phyloP scores from a whole-genome alignment of 2,888 invertebrate species.

The Thumatha senex region DNA sequence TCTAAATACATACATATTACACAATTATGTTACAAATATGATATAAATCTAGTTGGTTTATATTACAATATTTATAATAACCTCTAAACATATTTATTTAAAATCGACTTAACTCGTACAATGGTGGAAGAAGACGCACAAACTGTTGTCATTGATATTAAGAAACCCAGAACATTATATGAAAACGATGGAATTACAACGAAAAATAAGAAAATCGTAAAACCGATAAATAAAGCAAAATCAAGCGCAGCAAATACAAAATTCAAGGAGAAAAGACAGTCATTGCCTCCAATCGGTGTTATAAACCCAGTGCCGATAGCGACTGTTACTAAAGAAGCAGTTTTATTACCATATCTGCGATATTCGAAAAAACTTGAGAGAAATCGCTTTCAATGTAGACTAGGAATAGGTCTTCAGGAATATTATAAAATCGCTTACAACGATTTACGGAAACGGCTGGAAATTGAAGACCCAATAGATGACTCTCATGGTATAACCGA shows the following conservation, averaged over 20 bases:
- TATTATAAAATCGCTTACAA: constrained; percentile 56
- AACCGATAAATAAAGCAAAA: not conserved
- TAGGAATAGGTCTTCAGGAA: constrained; percentile 44
- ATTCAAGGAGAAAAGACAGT: constrained; percentile 19
- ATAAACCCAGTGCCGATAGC: constrained; percentile 41
- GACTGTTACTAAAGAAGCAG: constrained; percentile 46
- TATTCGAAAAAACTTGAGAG: constrained; percentile 52
- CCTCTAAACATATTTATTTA: constrained; percentile 3
- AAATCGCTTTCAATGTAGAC: constrained; percentile 41
- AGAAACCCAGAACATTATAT: constrained; percentile 36
- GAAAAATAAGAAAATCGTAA: constrained; percentile 16
- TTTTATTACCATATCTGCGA: constrained; percentile 53
- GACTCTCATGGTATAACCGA: constrained; percentile 53
- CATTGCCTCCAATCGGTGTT: constrained; percentile 36
- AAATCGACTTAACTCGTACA: not conserved
- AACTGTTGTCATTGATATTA: constrained; percentile 47
- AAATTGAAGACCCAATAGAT: constrained; percentile 41
- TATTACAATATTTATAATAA: constrained; percentile 1
- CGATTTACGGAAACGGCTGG: constrained; percentile 48
- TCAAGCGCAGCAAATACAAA: not conserved
- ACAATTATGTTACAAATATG: not conserved
- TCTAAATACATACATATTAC: too few species aligned
- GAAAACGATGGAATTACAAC: constrained; percentile 14
- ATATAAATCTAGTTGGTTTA: constrained; percentile 43
- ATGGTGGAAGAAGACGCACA: constrained; percentile 42